Evolutionary conservation across 2,888 invertebrate genomes (phyloP), one percentile per base, ranked within the genome.

Genomic region (Pardosa pseudoannulata): DNA sequence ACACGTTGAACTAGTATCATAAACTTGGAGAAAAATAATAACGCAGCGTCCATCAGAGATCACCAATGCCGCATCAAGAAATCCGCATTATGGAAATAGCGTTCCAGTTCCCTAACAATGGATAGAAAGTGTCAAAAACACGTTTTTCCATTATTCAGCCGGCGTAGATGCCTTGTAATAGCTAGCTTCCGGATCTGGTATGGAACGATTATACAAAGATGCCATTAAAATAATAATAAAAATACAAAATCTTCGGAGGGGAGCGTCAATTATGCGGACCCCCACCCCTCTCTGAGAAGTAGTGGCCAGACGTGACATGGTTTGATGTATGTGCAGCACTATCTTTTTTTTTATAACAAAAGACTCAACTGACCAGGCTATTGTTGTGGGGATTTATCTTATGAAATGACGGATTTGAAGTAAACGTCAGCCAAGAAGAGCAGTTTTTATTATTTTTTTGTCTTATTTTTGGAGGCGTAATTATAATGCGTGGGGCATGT

Each of bases 121-220:
- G 80, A 41, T 56, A 68, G 80, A 80, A 80, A 80, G 80, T 80
- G 80, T 74, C 67, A 80, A 80, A 80, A 80, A 80, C 80, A 80
- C 80, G 67, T 67, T 74, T 79, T 65, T n/a, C 31, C 64, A 46
- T 50, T 41, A 32, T 79, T 65, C 73, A 65, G 50, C 39, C 19
- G 19, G 67, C 56, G 50, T 31, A 31, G 56, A 13, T 67, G 32
- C 36, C 36, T 36, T 19, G 19, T 67, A 67, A 73, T 67, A 56
- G 46, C 32, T 36, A 31, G 73, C 73, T 73, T 73, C 67, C 80
- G 80, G 68, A 80, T 80, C 32, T 80, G 36, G 39, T 50, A 36
- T 39, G 80, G 29, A 79, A 79, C 79, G 71, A 70, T 71, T 71
- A 62, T 56, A 62, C 36, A 68, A 56, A 36, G 62, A 64, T 29